Evolutionary conservation across 2,113 vertebrate species (phyloP).

Genomic region (Emberiza fucata): DNA sequence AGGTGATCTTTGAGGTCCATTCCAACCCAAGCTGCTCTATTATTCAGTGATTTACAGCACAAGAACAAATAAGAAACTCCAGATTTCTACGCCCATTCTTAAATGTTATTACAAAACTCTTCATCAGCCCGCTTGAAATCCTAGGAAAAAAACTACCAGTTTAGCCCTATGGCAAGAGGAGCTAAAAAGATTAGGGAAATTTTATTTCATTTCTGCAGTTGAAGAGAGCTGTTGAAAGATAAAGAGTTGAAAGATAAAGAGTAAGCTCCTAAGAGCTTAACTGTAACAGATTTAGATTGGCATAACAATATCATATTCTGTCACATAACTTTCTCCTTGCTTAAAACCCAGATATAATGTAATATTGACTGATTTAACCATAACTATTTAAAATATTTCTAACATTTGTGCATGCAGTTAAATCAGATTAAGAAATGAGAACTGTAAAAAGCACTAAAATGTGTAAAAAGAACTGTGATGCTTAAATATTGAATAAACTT

Average conservation of each 20-base stretch:
- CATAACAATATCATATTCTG: background rate
- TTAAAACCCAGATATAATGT: background rate
- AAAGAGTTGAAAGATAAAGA: background rate
- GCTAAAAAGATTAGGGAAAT: background rate
- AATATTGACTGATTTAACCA: background rate
- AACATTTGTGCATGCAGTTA: background rate
- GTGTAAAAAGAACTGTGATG: background rate
- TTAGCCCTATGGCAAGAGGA: background rate
- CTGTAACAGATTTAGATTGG: background rate
- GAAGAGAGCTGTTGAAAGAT: background rate
- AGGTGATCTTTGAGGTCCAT: background rate
- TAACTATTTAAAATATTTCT: background rate
- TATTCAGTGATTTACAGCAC: background rate
- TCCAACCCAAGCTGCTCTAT: background rate
- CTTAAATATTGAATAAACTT: background rate
- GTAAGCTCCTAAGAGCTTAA: background rate
- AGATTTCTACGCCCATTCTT: background rate
- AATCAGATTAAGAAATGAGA: background rate
- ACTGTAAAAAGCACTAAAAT: background rate
- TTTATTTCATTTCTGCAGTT: slow-evolving; percentile 15
- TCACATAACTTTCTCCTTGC: background rate
- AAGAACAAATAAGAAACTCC: background rate
- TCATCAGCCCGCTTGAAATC: background rate
- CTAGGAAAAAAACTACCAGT: slow-evolving; percentile 6
- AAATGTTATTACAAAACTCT: background rate